Percentiles rank a stretch among this genome's conserved stretches.
These are phyloP conservation scores for Epicampocera succincta DNA, from an alignment of 2,888 invertebrate species.

Conservation along the genomic window DNA sequence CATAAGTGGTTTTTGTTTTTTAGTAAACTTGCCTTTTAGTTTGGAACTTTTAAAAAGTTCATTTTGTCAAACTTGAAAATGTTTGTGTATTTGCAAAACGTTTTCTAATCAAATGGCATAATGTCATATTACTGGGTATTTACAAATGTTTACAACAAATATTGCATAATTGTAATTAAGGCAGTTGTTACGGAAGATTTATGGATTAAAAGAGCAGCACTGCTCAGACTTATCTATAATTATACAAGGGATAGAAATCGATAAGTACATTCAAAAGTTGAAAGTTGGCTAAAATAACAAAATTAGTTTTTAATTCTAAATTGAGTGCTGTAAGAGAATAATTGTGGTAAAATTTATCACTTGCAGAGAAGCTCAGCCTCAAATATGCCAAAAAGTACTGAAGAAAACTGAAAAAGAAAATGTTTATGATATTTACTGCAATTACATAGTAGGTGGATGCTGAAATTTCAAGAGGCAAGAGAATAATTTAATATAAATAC, in stretches of 20 bases:
- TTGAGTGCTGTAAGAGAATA: slow-evolving; percentile 9
- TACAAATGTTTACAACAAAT: slow-evolving; percentile 21
- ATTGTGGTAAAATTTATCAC: too few relatives aligned
- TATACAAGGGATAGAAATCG: slow-evolving; percentile 68
- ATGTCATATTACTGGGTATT: slow-evolving; percentile 8
- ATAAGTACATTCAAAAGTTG: slow-evolving; percentile 48
- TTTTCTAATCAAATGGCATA: slow-evolving; percentile 18
- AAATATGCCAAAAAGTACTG: too few relatives aligned
- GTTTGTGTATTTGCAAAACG: slow-evolving; percentile 21
- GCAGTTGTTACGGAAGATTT: slow-evolving; percentile 34
- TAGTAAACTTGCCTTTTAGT: slow-evolving; percentile 56
- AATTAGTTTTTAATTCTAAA: not conserved
- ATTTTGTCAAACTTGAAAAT: slow-evolving; percentile 28
- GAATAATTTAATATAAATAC: too few relatives aligned
- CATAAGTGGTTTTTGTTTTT: slow-evolving; percentile 9
- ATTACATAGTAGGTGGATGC: too few relatives aligned
- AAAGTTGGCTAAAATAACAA: slow-evolving; percentile 41
- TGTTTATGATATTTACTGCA: too few relatives aligned
- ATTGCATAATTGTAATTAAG: slow-evolving; percentile 8
- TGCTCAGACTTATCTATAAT: slow-evolving; percentile 72
- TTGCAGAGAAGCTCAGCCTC: too few relatives aligned
- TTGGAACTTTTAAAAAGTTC: slow-evolving; percentile 20
- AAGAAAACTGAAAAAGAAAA: too few relatives aligned
- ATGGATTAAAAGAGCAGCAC: slow-evolving; percentile 62
- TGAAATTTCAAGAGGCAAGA: too few relatives aligned